Percentiles rank a stretch among this genome's conserved stretches.
Evolutionary conservation across 2,888 invertebrate species (phyloP).

Genomic region (Anoncus sp.): DNA sequence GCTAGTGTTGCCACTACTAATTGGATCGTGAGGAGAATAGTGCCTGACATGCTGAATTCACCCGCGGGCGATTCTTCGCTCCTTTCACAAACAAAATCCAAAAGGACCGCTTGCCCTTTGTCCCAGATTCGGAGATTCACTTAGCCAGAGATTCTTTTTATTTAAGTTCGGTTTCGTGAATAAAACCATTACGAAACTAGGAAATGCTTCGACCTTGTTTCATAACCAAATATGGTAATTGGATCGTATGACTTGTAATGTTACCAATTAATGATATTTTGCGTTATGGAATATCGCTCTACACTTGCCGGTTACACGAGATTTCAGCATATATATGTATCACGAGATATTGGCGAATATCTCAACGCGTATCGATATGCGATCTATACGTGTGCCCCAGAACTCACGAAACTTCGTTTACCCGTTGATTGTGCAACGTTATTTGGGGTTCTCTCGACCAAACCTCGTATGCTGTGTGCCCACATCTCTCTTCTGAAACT

Average conservation of each 20-base stretch:
- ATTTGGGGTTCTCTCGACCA: constrained; percentile 7
- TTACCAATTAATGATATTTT: constrained; percentile 23
- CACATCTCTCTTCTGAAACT: constrained; percentile 25
- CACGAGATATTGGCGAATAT: constrained; percentile 6
- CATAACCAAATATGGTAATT: constrained; percentile 1
- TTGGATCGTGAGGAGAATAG: constrained; percentile 42
- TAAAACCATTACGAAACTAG: constrained; percentile 17
- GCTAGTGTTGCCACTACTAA: constrained; percentile 39
- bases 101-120: constrained; percentile 15
- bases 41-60: constrained; percentile 18
- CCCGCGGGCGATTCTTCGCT: constrained; percentile 33
- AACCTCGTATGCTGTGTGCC: constrained; percentile 1
- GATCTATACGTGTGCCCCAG: background rate
- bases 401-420: constrained; percentile 24
- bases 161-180: constrained; percentile 1
- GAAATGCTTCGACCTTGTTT: background rate
- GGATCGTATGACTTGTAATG: background rate
- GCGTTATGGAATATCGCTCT: background rate
- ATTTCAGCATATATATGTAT: constrained; percentile 8
- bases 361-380: background rate
- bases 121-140: constrained; percentile 28
- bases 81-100: constrained; percentile 25
- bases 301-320: background rate
- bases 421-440: constrained; percentile 33
- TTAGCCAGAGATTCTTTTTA: constrained; percentile 12